Percentiles rank a stretch among this genome's conserved stretches.
Evolutionary conservation across 2,113 vertebrate genomes (phyloP).

Genomic region (Colius striatus): DNA sequence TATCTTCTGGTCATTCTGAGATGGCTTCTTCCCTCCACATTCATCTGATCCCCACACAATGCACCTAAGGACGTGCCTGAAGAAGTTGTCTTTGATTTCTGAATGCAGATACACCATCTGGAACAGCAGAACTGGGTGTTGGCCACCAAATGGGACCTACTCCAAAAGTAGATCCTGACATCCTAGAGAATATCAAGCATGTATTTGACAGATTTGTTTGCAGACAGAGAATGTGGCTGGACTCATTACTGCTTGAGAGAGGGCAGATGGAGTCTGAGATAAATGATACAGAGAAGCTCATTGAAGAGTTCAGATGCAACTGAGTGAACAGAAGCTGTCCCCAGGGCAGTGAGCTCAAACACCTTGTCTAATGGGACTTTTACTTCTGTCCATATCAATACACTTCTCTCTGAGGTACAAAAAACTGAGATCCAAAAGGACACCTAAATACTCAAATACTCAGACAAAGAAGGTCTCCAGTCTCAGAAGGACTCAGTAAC

Average conservation of each 20-base stretch:
- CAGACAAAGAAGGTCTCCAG: not conserved
- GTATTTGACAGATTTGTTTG: constrained; percentile 82
- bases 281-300: constrained; percentile 72
- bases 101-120: constrained; percentile 45
- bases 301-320: constrained; percentile 86
- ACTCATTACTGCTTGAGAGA: constrained; percentile 77
- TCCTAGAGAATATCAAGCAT: constrained; percentile 74
- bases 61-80: not conserved
- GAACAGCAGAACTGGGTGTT: constrained; percentile 63
- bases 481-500: not conserved
- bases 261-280: constrained; percentile 81
- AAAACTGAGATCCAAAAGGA: not conserved
- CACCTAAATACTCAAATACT: not conserved
- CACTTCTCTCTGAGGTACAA: not conserved
- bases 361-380: not conserved
- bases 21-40: not conserved
- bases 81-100: not conserved
- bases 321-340: constrained; percentile 27
- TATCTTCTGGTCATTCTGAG: not conserved
- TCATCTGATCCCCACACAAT: not conserved
- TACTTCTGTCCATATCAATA: not conserved
- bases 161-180: constrained; percentile 20
- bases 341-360: not conserved
- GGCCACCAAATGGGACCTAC: constrained; percentile 45
- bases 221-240: constrained; percentile 77